Base-by-base conservation (phyloP, 2,113 vertebrate genomes). In the Zosterops hypoxanthus region DNA sequence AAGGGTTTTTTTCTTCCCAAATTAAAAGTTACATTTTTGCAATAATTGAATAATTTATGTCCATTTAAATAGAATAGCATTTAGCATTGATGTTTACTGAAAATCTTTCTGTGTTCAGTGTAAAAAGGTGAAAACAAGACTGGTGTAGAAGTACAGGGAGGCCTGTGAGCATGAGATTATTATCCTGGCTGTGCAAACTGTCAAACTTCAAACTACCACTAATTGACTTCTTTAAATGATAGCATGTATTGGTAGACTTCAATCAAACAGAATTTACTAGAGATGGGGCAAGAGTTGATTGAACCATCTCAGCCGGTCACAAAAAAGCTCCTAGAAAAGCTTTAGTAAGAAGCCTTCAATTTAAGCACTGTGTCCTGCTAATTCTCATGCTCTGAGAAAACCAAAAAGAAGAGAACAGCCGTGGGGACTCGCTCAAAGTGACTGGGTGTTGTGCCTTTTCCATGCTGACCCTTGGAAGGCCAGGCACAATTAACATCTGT, bases 1-100 rank as follows among this genome's bases (percentile, higher is more conserved):
- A 96, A 95, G 46, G n/a, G 4, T 10, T 85, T 95, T 95, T 95
- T 79, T 33, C 57, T 82, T 63, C 80, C 59, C 90, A 95, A 83
- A 97, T 96, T 96, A 96, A 97, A 97, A 97, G 90, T 97, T 96
- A 80, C 55, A 87, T 96, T 95, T 97, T 95, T 97, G 80, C 83
- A 91, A 95, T 95, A 97, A 96, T 95, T 97, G 93, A 97, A 97
- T 97, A 95, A 95, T 95, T 97, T 96, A 95, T 92, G 69, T 75
- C 72, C 61, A 69, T 89, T 93, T 95, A 94, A 94, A 85, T 47
- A 52, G 26, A 90, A 88, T 46, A 88, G 34, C 61, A 90, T 70
- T 97, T 89, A 89, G 28, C 57, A 75, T 33, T 86, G 65, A 91
- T 36, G 29, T 92, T 96, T 97, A 77, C 92, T 93, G 86, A 92